These are phyloP conservation scores for Meloidogyne exigua DNA, from an alignment of 1,140 invertebrate genomes.

Conservation along the genomic window DNA sequence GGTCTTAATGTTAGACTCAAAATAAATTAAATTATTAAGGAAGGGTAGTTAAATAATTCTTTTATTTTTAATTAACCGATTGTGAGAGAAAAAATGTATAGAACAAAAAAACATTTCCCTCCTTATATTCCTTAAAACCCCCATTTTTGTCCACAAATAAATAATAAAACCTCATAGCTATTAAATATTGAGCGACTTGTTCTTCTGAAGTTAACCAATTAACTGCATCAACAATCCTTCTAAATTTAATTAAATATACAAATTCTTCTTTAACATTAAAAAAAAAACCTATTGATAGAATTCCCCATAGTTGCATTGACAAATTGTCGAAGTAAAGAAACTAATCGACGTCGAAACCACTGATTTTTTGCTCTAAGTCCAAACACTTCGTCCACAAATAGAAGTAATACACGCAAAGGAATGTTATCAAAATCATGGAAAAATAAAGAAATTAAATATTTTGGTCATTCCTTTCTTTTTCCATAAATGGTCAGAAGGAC, in stretches of 20 bases:
- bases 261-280: neutral
- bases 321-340: constrained; percentile 77
- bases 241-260: neutral
- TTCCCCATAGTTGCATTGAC: constrained; percentile 79
- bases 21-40: too few relatives aligned
- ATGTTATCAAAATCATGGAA: constrained; percentile 72
- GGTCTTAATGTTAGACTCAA: too few relatives aligned
- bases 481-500: too few relatives aligned
- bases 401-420: constrained; percentile 79
- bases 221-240: constrained; percentile 85
- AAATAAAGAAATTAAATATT: neutral
- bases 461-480: too few relatives aligned
- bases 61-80: too few relatives aligned
- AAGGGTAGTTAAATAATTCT: too few relatives aligned
- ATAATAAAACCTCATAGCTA: constrained; percentile 73
- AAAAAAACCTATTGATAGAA: constrained; percentile 72
- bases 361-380: constrained; percentile 81
- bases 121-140: too few relatives aligned
- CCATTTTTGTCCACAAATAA: constrained; percentile 18
- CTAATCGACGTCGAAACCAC: constrained; percentile 79
- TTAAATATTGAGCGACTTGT: constrained; percentile 83
- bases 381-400: constrained; percentile 87
- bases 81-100: too few relatives aligned
- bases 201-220: constrained; percentile 82
- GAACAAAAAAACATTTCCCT: too few relatives aligned